phyloP scores from a whole-genome alignment of 2,797 vertebrate species.

The Sebastes iracundus region DNA sequence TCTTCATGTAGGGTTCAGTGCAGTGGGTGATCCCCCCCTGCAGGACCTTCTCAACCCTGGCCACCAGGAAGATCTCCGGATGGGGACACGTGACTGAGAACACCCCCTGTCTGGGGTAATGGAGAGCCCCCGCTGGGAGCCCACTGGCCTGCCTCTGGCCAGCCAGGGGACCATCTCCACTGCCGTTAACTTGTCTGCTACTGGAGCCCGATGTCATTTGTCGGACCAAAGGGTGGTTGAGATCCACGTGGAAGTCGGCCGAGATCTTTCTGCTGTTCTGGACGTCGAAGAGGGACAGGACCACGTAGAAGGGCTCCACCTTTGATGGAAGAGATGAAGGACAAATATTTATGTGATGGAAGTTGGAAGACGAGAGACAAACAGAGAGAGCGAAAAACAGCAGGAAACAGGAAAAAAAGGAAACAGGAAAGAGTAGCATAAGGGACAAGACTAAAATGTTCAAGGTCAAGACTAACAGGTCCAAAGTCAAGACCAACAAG shows the following conservation, averaged over 20 bases:
- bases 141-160: slow-evolving; percentile 70
- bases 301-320: slow-evolving; percentile 97
- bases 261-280: slow-evolving; percentile 96
- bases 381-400: background rate
- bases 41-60: slow-evolving; percentile 94
- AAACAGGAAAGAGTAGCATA: background rate
- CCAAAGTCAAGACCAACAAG: too few relatives aligned
- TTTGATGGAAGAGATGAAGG: slow-evolving; percentile 51
- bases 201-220: slow-evolving; percentile 82
- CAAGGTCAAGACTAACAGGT: too few relatives aligned
- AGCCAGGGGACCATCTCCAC: slow-evolving; percentile 57
- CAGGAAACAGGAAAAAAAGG: too few relatives aligned
- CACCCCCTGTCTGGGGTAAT: slow-evolving; percentile 93
- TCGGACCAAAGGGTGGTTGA: slow-evolving; percentile 91
- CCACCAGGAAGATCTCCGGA: slow-evolving; percentile 96
- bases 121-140: slow-evolving; percentile 85
- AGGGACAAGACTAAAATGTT: background rate
- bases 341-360: background rate
- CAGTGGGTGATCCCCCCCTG: slow-evolving; percentile 96
- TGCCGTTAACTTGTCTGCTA: slow-evolving; percentile 72
- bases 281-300: slow-evolving; percentile 93
- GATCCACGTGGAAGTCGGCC: slow-evolving; percentile 94
- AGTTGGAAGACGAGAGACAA: background rate
- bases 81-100: slow-evolving; percentile 97
- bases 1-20: slow-evolving; percentile 97